These are phyloP conservation scores for Oryctes rhinoceros DNA, from an alignment of 1,140 invertebrate genomes.

Conservation along the genomic window DNA sequence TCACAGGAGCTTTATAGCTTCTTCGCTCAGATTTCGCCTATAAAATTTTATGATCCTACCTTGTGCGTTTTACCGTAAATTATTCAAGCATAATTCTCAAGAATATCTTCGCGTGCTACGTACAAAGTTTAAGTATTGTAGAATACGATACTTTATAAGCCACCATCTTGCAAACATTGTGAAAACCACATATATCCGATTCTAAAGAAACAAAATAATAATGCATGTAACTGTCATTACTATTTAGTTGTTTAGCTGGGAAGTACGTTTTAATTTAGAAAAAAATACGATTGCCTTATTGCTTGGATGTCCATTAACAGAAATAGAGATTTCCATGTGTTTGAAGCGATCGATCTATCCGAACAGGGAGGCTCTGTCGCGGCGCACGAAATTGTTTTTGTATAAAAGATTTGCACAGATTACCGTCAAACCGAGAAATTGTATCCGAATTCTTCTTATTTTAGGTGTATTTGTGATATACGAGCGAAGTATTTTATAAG, in stretches of 20 bases:
- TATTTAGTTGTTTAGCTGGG: neutral
- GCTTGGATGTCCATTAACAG: too few species aligned
- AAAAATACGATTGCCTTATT: too few species aligned
- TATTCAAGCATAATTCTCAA: conserved; percentile 1
- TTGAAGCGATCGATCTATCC: too few species aligned
- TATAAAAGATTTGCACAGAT: too few species aligned
- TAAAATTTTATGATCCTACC: conserved; percentile 7
- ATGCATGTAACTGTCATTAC: too few species aligned
- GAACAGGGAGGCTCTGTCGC: too few species aligned
- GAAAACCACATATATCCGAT: too few species aligned
- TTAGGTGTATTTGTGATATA: conserved; percentile 12
- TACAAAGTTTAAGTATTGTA: neutral
- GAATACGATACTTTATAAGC: neutral
- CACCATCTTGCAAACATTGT: neutral
- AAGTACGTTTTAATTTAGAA: neutral
- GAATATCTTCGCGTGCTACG: neutral
- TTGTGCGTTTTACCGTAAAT: neutral
- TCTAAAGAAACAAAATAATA: too few species aligned
- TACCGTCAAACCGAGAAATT: neutral
- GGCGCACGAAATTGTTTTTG: too few species aligned
- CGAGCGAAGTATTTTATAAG: conserved; percentile 11
- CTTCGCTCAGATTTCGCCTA: neutral
- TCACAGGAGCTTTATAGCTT: neutral
- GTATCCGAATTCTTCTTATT: neutral
- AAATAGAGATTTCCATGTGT: too few species aligned